Evolutionary conservation across 2,113 vertebrate species (phyloP).

Genomic region (Seriola rivoliana): DNA sequence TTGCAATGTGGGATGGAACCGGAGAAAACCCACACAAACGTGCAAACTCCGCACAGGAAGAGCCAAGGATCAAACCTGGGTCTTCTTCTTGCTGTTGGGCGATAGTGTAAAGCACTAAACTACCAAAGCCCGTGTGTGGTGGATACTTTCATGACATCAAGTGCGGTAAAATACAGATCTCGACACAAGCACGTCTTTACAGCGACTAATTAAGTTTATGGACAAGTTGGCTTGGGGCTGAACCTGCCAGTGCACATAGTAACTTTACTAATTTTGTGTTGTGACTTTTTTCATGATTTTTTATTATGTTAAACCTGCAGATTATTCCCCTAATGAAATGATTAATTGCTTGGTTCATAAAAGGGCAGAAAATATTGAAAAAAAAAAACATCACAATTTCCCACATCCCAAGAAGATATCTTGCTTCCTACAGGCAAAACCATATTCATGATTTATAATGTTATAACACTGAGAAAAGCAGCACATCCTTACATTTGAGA

Average conservation of each 20-base stretch:
- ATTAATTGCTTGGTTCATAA: neutral
- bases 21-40: conserved; percentile 67
- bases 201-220: neutral
- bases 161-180: neutral
- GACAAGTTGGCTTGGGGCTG: conserved; percentile 6
- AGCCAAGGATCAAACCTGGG: conserved; percentile 66
- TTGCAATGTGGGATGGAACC: conserved; percentile 61
- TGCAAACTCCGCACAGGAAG: conserved; percentile 43
- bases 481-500: neutral
- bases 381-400: too few species aligned
- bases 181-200: neutral
- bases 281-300: too few species aligned
- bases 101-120: conserved; percentile 36
- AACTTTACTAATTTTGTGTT: neutral
- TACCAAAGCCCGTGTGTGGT: conserved; percentile 2
- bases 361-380: neutral
- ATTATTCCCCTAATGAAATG: neutral
- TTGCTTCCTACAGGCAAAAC: neutral
- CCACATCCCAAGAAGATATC: neutral
- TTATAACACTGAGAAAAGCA: neutral
- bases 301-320: neutral
- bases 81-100: conserved; percentile 38
- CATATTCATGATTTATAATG: neutral
- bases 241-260: neutral
- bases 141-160: conserved; percentile 13